Percentiles rank a stretch among this genome's conserved stretches.
phyloP scores from a whole-genome alignment of 2,113 vertebrate genomes.

The Theristicus caerulescens region DNA sequence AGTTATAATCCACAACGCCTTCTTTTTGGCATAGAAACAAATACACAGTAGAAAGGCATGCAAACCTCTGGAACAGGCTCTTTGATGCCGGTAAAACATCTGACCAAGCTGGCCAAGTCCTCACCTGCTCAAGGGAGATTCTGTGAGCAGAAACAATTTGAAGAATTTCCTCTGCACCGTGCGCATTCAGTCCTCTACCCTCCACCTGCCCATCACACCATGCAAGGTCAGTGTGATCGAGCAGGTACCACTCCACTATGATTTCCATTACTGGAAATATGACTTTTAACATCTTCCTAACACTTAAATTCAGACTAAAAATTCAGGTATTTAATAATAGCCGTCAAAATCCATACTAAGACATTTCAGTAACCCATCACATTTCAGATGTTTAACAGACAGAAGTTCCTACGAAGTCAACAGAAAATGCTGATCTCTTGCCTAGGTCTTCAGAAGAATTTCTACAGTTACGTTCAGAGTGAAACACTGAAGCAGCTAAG shows the following conservation, averaged over 20 bases:
- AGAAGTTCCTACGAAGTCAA: neutral
- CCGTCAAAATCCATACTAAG: neutral
- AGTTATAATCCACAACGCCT: neutral
- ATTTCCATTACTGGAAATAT: neutral
- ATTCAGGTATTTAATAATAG: neutral
- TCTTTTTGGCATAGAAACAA: neutral
- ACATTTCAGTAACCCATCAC: neutral
- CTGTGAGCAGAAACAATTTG: neutral
- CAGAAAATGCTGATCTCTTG: neutral
- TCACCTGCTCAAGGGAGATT: neutral
- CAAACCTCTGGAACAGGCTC: neutral
- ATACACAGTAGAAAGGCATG: neutral
- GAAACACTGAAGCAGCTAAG: neutral
- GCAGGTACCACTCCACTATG: neutral
- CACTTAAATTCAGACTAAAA: neutral
- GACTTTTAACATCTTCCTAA: neutral
- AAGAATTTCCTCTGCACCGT: neutral
- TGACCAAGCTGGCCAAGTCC: neutral
- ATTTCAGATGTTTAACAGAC: neutral
- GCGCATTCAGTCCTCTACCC: neutral
- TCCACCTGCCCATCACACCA: neutral
- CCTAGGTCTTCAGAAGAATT: neutral
- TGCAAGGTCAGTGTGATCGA: neutral
- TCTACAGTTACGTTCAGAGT: neutral
- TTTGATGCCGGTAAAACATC: neutral